Conservation (phyloP, 35 echinoderm and acorn worm genomes). For the Ophioderma brevispina region DNA sequence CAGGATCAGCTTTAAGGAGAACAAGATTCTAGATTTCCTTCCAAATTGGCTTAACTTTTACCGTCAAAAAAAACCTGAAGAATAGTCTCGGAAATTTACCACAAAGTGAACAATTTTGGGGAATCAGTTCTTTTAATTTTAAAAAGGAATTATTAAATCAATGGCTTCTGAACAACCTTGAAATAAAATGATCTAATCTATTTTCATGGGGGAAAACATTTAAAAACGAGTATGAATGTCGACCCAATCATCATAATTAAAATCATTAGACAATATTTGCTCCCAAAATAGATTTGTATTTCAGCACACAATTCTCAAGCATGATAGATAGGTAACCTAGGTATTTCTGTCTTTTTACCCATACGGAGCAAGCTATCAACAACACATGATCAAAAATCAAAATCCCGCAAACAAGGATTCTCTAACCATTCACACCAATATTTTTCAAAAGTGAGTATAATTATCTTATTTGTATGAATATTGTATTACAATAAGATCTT, state of each 20-base stretch:
- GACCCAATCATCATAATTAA: background rate
- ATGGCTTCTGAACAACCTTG: conserved; percentile 9
- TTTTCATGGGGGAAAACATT: background rate
- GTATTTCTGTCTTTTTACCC: too few relatives aligned
- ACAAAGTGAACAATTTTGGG: conserved; percentile 23
- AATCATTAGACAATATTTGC: background rate
- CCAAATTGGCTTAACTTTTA: too few relatives aligned
- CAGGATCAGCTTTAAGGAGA: too few relatives aligned
- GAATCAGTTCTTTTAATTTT: too few relatives aligned
- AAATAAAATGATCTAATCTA: conserved; percentile 17
- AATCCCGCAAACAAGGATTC: too few relatives aligned
- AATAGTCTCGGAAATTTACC: background rate
- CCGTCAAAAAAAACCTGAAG: conserved; percentile 12
- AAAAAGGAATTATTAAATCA: too few relatives aligned
- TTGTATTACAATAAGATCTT: conserved; percentile 17
- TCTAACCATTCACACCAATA: background rate
- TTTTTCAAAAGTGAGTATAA: background rate
- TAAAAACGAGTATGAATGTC: background rate
- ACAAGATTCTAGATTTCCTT: too few relatives aligned
- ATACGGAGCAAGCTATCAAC: too few relatives aligned
- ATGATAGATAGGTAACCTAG: too few relatives aligned
- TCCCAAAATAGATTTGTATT: background rate
- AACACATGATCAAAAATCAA: too few relatives aligned
- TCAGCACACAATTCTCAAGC: too few relatives aligned
- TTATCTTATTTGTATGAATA: conserved; percentile 1